Base-by-base conservation (phyloP, 1,140 invertebrate species). In the Trichonephila inaurata region DNA sequence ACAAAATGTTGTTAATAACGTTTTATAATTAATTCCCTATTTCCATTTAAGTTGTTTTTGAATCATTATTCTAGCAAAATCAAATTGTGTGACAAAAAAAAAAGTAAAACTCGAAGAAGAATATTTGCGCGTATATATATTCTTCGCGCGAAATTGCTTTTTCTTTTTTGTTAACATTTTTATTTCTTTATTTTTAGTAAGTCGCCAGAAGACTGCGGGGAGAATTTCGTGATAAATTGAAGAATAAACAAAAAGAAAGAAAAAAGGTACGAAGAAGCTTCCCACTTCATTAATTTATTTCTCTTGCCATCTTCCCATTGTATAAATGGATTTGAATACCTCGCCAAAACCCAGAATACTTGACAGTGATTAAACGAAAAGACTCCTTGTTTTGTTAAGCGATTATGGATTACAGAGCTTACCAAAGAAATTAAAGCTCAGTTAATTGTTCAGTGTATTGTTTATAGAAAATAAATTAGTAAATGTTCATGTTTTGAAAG, bases 321-420 rank as follows among this genome's bases (percentile, higher is more conserved):
- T 60, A 64, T 64, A 89, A 89, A 89, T 89, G 64, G 40, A 89
- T 89, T 89, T 89, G 64, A 89, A 89, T 89, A 89, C 87, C 28
- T 89, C 19, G 62, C 33, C 40, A 58, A 72, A 89, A 89, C 40
- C 64, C 64, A 33, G 86, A 69, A 64, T 89, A 44, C 62, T 19
- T 40, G 87, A 69, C 87, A 89, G 62, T 89, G 87, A 89, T 72
- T 64, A 89, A 89, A 69, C 33, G 87, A 51, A n/a, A 72, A 40
- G 69, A 64, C 33, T 60, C 62, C 33, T n/a, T 58, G 87, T 89
- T 89, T 89, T 89, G 87, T 89, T 89, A 89, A 89, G 64, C 64
- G 40, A 62, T 64, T 89, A 89, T 89, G 62, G 87, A 89, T 89
- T 89, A 40, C 62, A 40, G n/a, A 44, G 87, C 33, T 89, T 51